These are phyloP conservation scores for Podocnemis expansa DNA, from an alignment of 2,113 vertebrate species.

Conservation along the genomic window DNA sequence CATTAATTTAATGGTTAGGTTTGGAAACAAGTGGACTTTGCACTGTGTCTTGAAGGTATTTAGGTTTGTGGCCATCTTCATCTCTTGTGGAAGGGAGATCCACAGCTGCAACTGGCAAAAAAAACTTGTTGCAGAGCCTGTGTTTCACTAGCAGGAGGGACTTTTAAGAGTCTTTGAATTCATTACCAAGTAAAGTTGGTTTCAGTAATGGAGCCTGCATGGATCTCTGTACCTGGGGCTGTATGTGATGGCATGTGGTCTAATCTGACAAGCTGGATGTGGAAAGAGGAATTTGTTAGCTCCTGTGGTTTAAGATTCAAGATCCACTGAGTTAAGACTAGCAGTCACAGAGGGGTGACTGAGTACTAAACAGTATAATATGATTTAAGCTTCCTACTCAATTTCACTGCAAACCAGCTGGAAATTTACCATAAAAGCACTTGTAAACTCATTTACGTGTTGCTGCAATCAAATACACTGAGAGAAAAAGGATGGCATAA, in stretches of 20 bases:
- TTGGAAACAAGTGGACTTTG: slow-evolving; percentile 33
- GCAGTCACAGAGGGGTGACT: rapidly evolving
- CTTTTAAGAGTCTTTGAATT: neutral
- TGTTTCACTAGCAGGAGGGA: neutral
- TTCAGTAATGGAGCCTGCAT: neutral
- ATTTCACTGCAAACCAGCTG: neutral
- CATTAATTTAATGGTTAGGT: neutral
- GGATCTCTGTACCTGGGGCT: neutral
- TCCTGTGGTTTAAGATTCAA: neutral
- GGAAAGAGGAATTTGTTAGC: rapidly evolving
- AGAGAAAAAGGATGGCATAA: neutral
- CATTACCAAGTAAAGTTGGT: neutral
- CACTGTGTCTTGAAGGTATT: slow-evolving; percentile 29
- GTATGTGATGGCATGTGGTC: neutral
- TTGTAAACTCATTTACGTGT: neutral
- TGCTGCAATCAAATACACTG: neutral
- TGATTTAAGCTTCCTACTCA: neutral
- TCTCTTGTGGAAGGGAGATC: slow-evolving; percentile 61
- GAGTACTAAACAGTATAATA: neutral
- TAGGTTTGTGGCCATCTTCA: slow-evolving; percentile 67
- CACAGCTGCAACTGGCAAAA: slow-evolving; percentile 46
- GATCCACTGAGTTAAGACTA: neutral
- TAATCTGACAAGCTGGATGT: neutral
- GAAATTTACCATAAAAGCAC: neutral
- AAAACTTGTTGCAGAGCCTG: neutral